These are phyloP conservation scores for Clarias platycephalus DNA, from an alignment of 2,797 vertebrate genomes.

Conservation along the genomic window DNA sequence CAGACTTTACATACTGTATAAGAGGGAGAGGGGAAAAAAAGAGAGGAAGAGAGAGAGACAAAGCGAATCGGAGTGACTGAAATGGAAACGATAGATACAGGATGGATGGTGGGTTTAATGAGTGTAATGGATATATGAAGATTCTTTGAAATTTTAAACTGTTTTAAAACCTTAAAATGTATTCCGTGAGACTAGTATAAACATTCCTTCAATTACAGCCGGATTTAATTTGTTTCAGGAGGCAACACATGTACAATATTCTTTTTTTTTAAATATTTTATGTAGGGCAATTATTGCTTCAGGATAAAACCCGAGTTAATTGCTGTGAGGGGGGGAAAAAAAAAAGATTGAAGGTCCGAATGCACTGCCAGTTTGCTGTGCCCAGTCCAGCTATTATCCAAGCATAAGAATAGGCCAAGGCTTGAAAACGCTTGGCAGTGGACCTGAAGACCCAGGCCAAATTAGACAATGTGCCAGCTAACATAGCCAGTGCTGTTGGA, in stretches of 20 bases:
- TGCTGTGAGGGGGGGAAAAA: constrained; percentile 53
- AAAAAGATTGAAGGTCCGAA: constrained; percentile 61
- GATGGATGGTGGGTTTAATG: constrained; percentile 61
- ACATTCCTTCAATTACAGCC: constrained; percentile 60
- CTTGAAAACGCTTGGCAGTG: constrained; percentile 38
- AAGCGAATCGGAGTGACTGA: constrained; percentile 58
- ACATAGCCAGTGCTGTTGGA: constrained; percentile 35
- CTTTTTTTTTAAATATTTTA: constrained; percentile 68
- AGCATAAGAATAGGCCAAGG: constrained; percentile 31
- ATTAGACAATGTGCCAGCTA: constrained; percentile 47
- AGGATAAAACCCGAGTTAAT: constrained; percentile 74
- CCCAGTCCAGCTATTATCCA: constrained; percentile 45
- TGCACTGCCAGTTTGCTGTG: constrained; percentile 40
- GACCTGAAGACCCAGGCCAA: constrained; percentile 38
- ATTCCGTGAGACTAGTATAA: constrained; percentile 67
- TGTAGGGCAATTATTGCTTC: constrained; percentile 74
- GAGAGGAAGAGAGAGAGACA: constrained; percentile 52
- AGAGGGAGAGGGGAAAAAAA: constrained; percentile 48
- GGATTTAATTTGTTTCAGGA: constrained; percentile 10
- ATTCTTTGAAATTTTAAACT: constrained; percentile 67
- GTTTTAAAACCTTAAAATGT: constrained; percentile 64
- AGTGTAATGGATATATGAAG: constrained; percentile 69
- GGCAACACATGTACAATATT: constrained; percentile 65
- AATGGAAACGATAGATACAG: constrained; percentile 58
- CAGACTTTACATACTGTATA: constrained; percentile 52